These are phyloP conservation scores for Okamejei kenojei DNA, from an alignment of 2,797 vertebrate species.

Conservation along the genomic window DNA sequence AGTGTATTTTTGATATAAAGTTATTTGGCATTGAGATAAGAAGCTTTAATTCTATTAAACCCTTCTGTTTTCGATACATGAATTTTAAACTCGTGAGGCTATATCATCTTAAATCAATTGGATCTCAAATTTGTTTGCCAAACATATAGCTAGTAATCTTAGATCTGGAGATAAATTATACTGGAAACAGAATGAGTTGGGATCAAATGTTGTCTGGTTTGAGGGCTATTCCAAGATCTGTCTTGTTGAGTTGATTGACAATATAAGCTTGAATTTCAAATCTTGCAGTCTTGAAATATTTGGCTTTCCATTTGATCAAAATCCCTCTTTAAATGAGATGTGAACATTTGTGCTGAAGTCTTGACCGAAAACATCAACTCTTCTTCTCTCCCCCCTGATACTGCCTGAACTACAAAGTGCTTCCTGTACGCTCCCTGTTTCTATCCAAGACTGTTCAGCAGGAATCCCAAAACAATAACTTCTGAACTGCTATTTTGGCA, in stretches of 20 bases:
- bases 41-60: not conserved
- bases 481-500: not conserved
- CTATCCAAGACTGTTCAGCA: not conserved
- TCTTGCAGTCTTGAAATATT: not conserved
- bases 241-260: not conserved
- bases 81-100: not conserved
- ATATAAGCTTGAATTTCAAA: not conserved
- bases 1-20: too few species aligned
- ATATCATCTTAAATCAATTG: not conserved
- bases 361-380: too few species aligned
- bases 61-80: not conserved
- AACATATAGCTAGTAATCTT: not conserved
- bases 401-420: too few species aligned
- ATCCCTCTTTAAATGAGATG: not conserved
- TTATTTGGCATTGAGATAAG: too few species aligned
- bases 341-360: not conserved
- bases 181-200: not conserved
- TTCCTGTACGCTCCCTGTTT: not conserved
- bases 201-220: not conserved
- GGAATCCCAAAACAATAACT: not conserved
- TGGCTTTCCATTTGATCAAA: not conserved
- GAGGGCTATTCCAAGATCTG: not conserved
- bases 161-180: not conserved
- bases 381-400: too few species aligned
- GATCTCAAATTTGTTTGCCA: not conserved